Conservation (phyloP, 2,797 vertebrate genomes). For the Falco peregrinus region DNA sequence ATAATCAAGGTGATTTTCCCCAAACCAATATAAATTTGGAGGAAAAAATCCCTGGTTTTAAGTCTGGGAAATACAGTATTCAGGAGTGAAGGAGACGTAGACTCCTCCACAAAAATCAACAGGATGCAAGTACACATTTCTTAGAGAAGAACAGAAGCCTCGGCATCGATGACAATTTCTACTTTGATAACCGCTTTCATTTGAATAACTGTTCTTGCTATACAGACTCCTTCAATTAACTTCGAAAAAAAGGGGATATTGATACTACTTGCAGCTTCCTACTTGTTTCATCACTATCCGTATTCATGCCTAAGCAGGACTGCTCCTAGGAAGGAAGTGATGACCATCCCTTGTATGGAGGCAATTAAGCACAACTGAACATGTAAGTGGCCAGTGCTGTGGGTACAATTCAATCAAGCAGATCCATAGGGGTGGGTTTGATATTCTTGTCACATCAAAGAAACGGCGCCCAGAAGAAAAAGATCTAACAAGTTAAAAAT, state of each 20-base stretch:
- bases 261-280: background rate
- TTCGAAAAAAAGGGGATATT: background rate
- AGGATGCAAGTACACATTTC: background rate
- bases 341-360: slow-evolving; percentile 1
- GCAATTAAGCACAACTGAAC: background rate
- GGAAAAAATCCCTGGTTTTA: background rate
- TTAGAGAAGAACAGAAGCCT: background rate
- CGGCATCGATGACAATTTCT: background rate
- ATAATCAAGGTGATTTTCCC: background rate
- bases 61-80: background rate
- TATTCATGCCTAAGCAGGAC: background rate
- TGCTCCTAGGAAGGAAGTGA: background rate
- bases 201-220: background rate
- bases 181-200: background rate
- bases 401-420: slow-evolving; percentile 15
- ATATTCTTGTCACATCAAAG: slow-evolving; percentile 57
- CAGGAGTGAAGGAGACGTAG: background rate
- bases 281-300: background rate
- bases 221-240: background rate
- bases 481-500: slow-evolving; percentile 17
- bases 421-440: slow-evolving; percentile 27
- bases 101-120: background rate
- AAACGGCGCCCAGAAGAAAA: background rate
- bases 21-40: background rate
- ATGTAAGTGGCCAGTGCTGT: background rate